phyloP scores from a whole-genome alignment of 2,888 invertebrate genomes.

The Gastracanthus pulcherrimus region DNA sequence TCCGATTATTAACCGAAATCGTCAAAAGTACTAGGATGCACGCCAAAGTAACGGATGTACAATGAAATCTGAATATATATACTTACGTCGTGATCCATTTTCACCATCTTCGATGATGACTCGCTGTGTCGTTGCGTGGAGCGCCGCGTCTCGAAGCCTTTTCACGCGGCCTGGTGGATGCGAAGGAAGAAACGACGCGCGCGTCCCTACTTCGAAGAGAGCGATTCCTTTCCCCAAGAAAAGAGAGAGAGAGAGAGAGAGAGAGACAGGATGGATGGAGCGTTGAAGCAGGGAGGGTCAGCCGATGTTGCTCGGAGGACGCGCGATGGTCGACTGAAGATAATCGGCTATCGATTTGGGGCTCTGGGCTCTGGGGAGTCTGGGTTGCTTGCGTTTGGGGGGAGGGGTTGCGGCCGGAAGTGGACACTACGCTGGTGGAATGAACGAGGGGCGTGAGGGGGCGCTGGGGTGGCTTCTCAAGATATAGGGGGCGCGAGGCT shows the following conservation, averaged over 20 bases:
- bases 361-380: background rate
- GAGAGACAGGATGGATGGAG: background rate
- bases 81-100: constrained; percentile 75
- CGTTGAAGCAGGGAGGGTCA: background rate
- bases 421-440: background rate
- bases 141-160: constrained; percentile 56
- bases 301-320: background rate
- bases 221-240: constrained; percentile 44
- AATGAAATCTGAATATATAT: too few relatives aligned
- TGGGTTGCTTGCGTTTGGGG: background rate
- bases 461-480: too few relatives aligned
- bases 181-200: background rate
- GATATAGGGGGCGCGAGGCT: background rate
- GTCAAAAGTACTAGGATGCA: background rate
- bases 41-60: background rate
- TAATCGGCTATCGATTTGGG: background rate
- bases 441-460: too few relatives aligned
- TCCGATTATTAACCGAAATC: too few relatives aligned
- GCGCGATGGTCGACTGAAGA: constrained; percentile 7
- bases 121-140: constrained; percentile 30
- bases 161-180: too few relatives aligned
- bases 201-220: too few relatives aligned
- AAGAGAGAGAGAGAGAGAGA: background rate
- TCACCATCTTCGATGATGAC: constrained; percentile 70
- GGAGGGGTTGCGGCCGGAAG: background rate